These are phyloP conservation scores for Pagrus major DNA, from an alignment of 2,113 vertebrate genomes.

Conservation along the genomic window DNA sequence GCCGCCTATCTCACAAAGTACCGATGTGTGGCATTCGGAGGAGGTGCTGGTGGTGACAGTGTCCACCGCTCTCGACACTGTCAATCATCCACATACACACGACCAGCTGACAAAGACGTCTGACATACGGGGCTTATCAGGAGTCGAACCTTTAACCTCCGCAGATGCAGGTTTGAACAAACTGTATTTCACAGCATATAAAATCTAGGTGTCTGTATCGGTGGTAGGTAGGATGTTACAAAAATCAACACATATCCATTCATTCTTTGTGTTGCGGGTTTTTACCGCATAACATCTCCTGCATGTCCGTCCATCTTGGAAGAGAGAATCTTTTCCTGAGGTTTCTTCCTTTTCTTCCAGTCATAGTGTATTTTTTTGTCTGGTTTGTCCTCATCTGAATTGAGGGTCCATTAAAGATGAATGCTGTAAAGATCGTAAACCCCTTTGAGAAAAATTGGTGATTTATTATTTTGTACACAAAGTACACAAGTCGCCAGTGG, in stretches of 20 bases:
- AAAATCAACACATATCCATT: not conserved
- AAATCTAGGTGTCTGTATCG: not conserved
- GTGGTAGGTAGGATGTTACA: not conserved
- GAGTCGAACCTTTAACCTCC: slow-evolving; percentile 23
- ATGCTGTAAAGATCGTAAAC: too few relatives aligned
- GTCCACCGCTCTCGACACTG: slow-evolving; percentile 27
- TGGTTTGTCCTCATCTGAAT: not conserved
- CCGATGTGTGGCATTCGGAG: slow-evolving; percentile 55
- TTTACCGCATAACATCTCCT: not conserved
- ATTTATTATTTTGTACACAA: too few relatives aligned
- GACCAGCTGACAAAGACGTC: slow-evolving; percentile 21
- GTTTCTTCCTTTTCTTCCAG: not conserved
- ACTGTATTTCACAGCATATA: not conserved
- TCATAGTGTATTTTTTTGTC: not conserved
- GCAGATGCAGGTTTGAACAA: not conserved
- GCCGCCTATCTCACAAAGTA: slow-evolving; percentile 48
- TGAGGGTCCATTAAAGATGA: too few relatives aligned
- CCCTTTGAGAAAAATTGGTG: too few relatives aligned
- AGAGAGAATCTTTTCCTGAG: not conserved
- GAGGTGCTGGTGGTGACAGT: slow-evolving; percentile 12
- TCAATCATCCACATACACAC: slow-evolving; percentile 42
- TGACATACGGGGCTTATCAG: slow-evolving; percentile 18
- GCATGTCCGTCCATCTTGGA: not conserved
- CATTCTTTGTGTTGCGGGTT: not conserved
- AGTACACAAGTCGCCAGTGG: too few relatives aligned